phyloP scores from a whole-genome alignment of 2,797 vertebrate species.

The Percopsis omiscomaycus region DNA sequence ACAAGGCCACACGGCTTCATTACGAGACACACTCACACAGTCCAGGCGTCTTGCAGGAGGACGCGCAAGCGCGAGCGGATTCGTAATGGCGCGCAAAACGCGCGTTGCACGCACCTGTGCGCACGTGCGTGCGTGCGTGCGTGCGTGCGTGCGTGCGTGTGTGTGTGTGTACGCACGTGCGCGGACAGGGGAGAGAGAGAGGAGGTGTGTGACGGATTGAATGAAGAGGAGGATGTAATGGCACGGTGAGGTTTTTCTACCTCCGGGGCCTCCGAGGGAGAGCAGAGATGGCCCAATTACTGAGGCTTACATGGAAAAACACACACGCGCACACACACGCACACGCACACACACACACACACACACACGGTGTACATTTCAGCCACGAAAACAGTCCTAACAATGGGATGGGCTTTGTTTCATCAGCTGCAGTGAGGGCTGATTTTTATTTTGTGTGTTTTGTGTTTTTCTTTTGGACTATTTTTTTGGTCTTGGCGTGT shows the following conservation, averaged over 20 bases:
- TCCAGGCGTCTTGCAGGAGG: constrained; percentile 22
- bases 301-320: constrained; percentile 47
- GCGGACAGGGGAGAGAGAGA: constrained; percentile 27
- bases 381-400: constrained; percentile 21
- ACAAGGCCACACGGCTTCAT: constrained; percentile 78
- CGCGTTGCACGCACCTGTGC: constrained; percentile 12
- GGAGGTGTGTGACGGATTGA: constrained; percentile 63
- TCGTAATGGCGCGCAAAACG: constrained; percentile 12
- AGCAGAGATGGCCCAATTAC: constrained; percentile 69
- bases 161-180: constrained; percentile 18
- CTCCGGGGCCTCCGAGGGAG: constrained; percentile 56
- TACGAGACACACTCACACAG: constrained; percentile 59
- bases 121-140: background rate
- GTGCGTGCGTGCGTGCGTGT: background rate
- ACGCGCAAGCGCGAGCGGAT: constrained; percentile 20
- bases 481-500: too few relatives aligned
- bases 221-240: constrained; percentile 63
- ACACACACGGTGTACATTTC: background rate
- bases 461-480: too few relatives aligned
- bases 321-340: constrained; percentile 27
- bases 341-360: background rate
- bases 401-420: constrained; percentile 47
- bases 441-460: constrained; percentile 49
- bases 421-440: constrained; percentile 44
- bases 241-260: constrained; percentile 59